Conservation (phyloP, 2,888 invertebrate genomes). For the Nycteola revayana region DNA sequence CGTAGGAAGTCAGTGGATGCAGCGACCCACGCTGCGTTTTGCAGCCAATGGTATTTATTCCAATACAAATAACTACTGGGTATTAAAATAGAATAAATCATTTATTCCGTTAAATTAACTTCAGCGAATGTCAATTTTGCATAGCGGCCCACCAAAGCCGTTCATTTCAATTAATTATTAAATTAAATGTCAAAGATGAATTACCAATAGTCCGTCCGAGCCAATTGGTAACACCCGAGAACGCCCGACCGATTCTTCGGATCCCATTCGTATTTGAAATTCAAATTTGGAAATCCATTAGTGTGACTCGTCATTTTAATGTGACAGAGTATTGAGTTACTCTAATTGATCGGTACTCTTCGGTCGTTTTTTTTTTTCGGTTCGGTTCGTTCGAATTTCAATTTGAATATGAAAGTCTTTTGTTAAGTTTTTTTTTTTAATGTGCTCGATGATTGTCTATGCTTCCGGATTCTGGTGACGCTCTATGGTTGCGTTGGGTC, state of each 20-base stretch:
- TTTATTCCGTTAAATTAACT: too few relatives aligned
- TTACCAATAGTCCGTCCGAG: conserved; percentile 8
- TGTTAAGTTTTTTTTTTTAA: conserved; percentile 34
- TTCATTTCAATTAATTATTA: too few relatives aligned
- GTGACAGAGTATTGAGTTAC: conserved; percentile 81
- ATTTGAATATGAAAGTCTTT: conserved; percentile 55
- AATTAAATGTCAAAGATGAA: conserved; percentile 22
- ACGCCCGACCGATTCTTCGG: conserved; percentile 56
- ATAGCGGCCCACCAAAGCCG: too few relatives aligned
- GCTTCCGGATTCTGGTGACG: conserved; percentile 33
- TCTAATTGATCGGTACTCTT: conserved; percentile 73
- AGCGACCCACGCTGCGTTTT: too few relatives aligned
- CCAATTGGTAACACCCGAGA: conserved; percentile 23
- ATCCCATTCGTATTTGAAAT: conserved; percentile 67
- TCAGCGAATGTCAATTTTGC: too few relatives aligned
- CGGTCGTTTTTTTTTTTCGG: conserved; percentile 42
- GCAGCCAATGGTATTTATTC: too few relatives aligned
- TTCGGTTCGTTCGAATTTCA: conserved; percentile 58
- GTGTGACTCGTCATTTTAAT: conserved; percentile 79
- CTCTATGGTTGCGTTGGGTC: conserved; percentile 23
- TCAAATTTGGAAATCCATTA: conserved; percentile 81
- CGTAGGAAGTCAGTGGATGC: too few relatives aligned
- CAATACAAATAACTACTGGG: too few relatives aligned
- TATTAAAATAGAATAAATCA: too few relatives aligned
- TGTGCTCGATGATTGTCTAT: conserved; percentile 36